Evolutionary conservation across 1,140 invertebrate genomes (phyloP).

Genomic region (Araneus ventricosus): DNA sequence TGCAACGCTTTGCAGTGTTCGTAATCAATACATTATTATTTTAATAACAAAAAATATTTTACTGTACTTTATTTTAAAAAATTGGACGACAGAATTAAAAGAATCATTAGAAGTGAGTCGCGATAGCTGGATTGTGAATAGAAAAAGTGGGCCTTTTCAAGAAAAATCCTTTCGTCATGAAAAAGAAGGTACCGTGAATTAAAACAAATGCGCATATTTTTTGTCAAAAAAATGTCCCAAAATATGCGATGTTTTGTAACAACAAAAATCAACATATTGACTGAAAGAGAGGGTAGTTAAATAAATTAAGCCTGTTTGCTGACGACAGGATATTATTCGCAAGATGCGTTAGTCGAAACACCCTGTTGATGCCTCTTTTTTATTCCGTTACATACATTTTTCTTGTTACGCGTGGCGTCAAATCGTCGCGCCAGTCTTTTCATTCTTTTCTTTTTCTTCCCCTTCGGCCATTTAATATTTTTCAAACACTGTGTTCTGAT

Average conservation of each 20-base stretch:
- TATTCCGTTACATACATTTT: not conserved
- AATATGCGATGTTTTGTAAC: not conserved
- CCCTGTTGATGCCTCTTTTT: not conserved
- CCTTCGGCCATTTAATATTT: no score
- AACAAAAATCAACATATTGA: not conserved
- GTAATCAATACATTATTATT: no score
- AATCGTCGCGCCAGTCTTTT: not conserved
- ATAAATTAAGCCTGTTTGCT: not conserved
- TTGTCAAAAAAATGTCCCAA: not conserved
- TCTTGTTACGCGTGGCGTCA: not conserved
- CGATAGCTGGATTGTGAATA: no score
- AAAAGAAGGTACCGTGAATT: not conserved
- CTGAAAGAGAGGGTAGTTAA: not conserved
- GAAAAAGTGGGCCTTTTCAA: no score
- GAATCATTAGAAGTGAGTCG: no score
- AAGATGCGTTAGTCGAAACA: not conserved
- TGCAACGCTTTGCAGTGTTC: no score
- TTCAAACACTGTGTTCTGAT: not conserved
- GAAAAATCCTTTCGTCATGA: not conserved
- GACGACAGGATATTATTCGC: not conserved
- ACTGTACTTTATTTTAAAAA: no score
- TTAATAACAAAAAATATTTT: no score
- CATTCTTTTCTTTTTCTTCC: not conserved
- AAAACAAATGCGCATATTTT: not conserved
- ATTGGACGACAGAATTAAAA: no score